Base-by-base conservation (phyloP, 1,140 invertebrate species). In the Trachelipus rathkii region DNA sequence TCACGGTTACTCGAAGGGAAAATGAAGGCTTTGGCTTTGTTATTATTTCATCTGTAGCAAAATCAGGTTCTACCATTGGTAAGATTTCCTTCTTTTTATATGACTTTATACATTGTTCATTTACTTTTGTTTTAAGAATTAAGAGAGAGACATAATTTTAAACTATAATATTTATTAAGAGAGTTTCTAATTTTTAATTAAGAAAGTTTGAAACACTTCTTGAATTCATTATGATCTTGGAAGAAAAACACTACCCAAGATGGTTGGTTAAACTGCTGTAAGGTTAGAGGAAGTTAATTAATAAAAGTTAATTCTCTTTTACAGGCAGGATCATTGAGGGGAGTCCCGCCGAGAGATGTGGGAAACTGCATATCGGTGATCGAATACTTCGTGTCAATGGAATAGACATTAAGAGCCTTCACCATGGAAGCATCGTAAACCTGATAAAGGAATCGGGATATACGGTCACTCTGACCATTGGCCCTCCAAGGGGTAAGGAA, bases 11-110 rank as follows among this genome's bases (percentile, higher is more conserved):
- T 53, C 88, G 96, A 73, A 90, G 91, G 84, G 95, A 98, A 82
- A 94, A 92, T 76, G 97, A 99, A 87, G 97, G 97, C 10, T 99
- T 99, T 86, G 97, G 97, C 21, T 99, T 99, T 86, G 96, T 99
- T 23, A 97, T 99, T 73, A 98, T 99, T 82, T 98, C 96, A 0
- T 97, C 95, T 11, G 93, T 95, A 0, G 95, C 95, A 81, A 94
- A 93, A 87, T 90, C 92, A 76, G 94, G 94, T 45, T 94, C 94
- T 1, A 96, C 95, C 44, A 97, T 98, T 83, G 96, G 96, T 92
- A 71, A 43, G 80, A 72, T 60, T 60, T 60, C 33, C 33, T 6
- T 71, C 9, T 15, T 19, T 68, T 68, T n/a, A 10, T 4, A 4
- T 68, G 15, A 8, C 24, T n/a, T n/a, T n/a, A n/a, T n/a, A n/a